phyloP scores from a whole-genome alignment of 2,888 invertebrate species.

The Aphrophora alni region DNA sequence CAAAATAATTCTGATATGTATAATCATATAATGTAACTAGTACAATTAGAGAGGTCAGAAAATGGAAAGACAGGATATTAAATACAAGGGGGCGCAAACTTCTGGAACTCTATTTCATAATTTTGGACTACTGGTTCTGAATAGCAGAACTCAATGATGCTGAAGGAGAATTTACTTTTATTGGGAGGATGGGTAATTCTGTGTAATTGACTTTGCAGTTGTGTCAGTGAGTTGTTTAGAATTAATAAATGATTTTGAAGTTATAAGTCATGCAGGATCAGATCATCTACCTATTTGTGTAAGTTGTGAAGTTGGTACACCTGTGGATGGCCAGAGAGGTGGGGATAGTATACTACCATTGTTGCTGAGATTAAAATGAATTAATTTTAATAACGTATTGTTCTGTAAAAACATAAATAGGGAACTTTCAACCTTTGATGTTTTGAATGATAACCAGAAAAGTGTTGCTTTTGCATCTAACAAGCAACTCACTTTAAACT shows the following conservation, averaged over 20 bases:
- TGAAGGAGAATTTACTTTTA: too few species aligned
- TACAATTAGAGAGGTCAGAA: too few species aligned
- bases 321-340: not conserved
- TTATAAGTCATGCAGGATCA: not conserved
- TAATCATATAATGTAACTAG: too few species aligned
- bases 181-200: too few species aligned
- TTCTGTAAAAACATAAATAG: not conserved
- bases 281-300: not conserved
- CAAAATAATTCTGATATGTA: too few species aligned
- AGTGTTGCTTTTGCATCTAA: not conserved
- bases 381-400: not conserved
- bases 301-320: not conserved
- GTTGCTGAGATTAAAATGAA: conserved; percentile 12
- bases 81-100: too few species aligned
- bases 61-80: too few species aligned
- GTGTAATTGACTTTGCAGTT: too few species aligned
- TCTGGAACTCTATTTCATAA: too few species aligned
- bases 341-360: not conserved
- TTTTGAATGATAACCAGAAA: not conserved
- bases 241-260: not conserved
- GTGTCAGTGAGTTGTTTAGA: too few species aligned
- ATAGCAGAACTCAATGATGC: too few species aligned
- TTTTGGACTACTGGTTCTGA: too few species aligned
- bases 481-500: not conserved
- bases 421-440: not conserved